phyloP scores from a whole-genome alignment of 1,140 invertebrate genomes.

The Drosophila leontia region DNA sequence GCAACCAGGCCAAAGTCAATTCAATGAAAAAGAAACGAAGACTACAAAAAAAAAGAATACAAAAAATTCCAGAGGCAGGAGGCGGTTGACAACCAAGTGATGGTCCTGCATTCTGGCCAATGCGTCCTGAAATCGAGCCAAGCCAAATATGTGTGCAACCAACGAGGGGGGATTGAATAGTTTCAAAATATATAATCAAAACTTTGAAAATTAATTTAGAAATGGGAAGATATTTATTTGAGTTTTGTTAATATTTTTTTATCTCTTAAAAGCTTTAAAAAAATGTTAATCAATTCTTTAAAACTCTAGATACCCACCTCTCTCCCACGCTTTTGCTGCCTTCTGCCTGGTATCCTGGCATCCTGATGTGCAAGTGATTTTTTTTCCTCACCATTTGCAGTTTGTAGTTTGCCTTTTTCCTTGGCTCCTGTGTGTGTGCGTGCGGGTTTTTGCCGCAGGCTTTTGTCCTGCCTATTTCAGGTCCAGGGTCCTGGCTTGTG shows the following conservation, averaged over 20 bases:
- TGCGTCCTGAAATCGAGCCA: constrained; percentile 55
- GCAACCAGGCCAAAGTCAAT: constrained; percentile 48
- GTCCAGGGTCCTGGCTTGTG: background rate
- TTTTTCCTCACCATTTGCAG: constrained; percentile 22
- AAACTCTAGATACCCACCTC: background rate
- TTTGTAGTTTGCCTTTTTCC: constrained; percentile 37
- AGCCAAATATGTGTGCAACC: constrained; percentile 53
- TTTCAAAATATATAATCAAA: background rate
- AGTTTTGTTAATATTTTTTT: background rate
- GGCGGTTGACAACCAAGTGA: constrained; percentile 29
- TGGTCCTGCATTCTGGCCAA: constrained; percentile 35
- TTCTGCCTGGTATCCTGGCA: constrained; percentile 3
- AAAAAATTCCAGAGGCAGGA: background rate
- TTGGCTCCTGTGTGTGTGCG: constrained; percentile 8
- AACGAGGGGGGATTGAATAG: background rate
- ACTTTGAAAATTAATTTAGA: background rate
- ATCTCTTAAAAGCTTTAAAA: background rate
- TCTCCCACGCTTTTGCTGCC: background rate
- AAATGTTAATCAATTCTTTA: background rate
- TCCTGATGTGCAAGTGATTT: constrained; percentile 34
- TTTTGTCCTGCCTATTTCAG: constrained; percentile 53
- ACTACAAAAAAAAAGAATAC: background rate
- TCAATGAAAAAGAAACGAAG: constrained; percentile 28
- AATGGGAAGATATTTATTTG: background rate
- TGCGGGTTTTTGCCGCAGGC: constrained; percentile 60